phyloP scores from a whole-genome alignment of 2,888 invertebrate genomes.

The Drosophila differens region DNA sequence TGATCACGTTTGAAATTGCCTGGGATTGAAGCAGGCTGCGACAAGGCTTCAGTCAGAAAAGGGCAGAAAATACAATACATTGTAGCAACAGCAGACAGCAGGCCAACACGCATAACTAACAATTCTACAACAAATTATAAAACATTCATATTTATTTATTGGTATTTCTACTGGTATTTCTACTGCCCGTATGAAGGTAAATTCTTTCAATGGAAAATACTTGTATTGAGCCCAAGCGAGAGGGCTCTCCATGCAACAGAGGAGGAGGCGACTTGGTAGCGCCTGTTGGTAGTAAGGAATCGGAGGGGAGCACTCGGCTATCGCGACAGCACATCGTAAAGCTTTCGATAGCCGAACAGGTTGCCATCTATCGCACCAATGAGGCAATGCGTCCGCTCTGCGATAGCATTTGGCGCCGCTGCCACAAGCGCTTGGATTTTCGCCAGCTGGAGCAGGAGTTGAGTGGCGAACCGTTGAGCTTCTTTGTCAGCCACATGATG shows the following conservation, averaged over 20 bases:
- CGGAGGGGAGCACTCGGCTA: not conserved
- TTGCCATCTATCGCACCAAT: constrained; percentile 27
- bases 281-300: not conserved
- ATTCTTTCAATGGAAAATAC: not conserved
- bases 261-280: not conserved
- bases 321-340: constrained; percentile 10
- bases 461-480: constrained; percentile 13
- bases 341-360: constrained; percentile 34
- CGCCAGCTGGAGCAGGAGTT: constrained; percentile 30
- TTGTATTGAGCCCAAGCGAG: not conserved
- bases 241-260: not conserved
- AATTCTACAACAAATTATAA: not conserved
- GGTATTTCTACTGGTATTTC: not conserved
- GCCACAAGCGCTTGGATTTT: constrained; percentile 41
- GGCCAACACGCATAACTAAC: not conserved
- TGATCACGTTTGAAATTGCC: not conserved
- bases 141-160: not conserved
- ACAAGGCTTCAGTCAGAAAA: not conserved
- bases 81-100: not conserved
- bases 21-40: not conserved
- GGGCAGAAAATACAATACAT: not conserved
- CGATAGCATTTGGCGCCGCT: constrained; percentile 27
- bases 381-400: constrained; percentile 21
- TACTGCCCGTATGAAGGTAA: not conserved
- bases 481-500: constrained; percentile 42